Conservation (phyloP, 2,797 vertebrate species). For the Neopelma chrysocephalum region DNA sequence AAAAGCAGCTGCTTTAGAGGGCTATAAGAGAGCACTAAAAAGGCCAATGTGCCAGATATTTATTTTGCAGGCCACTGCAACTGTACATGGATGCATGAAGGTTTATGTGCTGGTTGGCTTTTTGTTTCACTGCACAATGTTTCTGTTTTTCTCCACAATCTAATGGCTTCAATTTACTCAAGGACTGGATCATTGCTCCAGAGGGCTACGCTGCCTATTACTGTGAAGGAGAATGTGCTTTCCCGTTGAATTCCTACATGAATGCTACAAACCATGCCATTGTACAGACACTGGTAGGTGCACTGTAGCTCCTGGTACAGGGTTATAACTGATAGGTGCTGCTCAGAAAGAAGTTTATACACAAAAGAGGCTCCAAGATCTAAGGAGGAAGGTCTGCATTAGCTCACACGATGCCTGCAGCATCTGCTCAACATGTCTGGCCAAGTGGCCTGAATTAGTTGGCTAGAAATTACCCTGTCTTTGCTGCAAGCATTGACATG, state of each 20-base stretch:
- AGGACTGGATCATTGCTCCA: slow-evolving; percentile 99
- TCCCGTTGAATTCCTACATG: slow-evolving; percentile 97
- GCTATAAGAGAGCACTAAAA: background rate
- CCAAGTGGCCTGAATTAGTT: slow-evolving; percentile 19
- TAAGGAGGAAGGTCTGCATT: background rate
- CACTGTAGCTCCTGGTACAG: background rate
- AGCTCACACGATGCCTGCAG: background rate
- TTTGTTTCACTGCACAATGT: background rate
- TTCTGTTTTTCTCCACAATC: background rate
- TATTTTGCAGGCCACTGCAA: background rate
- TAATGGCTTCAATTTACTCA: background rate
- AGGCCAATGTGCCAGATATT: background rate
- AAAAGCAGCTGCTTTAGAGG: background rate
- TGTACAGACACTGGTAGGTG: slow-evolving; percentile 95
- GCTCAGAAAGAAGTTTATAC: background rate
- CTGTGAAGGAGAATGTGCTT: slow-evolving; percentile 97
- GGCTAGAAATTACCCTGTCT: background rate
- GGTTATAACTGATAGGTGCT: background rate
- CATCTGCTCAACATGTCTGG: background rate
- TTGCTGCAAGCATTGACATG: background rate
- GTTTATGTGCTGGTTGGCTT: background rate
- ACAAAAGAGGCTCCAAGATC: background rate
- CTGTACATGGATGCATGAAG: background rate
- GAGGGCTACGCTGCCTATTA: slow-evolving; percentile 97
- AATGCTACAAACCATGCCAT: slow-evolving; percentile 98